phyloP scores from a whole-genome alignment of 2,797 vertebrate species.

The Adrianichthys oophorus region DNA sequence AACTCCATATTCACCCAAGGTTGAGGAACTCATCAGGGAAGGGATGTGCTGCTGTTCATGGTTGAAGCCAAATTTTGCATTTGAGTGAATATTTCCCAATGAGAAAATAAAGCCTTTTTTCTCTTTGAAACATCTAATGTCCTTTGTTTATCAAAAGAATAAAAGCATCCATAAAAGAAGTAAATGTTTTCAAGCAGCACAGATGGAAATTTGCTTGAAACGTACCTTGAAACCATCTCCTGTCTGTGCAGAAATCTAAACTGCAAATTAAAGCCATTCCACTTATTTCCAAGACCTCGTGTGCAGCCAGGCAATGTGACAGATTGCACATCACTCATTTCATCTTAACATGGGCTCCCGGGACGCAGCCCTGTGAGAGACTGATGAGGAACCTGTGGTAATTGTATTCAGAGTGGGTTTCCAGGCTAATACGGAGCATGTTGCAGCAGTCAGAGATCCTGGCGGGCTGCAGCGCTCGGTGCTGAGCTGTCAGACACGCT shows the following conservation, averaged over 20 bases:
- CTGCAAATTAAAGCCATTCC: slow-evolving; percentile 55
- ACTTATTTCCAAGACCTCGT: slow-evolving; percentile 47
- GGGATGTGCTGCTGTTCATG: slow-evolving; percentile 43
- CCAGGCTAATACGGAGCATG: slow-evolving; percentile 67
- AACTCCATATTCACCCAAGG: slow-evolving; percentile 21
- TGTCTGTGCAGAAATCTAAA: slow-evolving; percentile 35
- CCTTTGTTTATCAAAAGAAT: too few species aligned
- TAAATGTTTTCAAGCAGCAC: slow-evolving; percentile 27
- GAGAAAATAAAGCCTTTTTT: too few species aligned
- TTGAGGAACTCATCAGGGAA: slow-evolving; percentile 45
- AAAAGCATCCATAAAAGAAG: neutral
- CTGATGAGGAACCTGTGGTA: slow-evolving; percentile 61
- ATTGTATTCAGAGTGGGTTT: slow-evolving; percentile 63
- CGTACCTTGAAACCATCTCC: slow-evolving; percentile 35
- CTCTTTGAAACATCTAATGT: too few species aligned
- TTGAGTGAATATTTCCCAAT: too few species aligned
- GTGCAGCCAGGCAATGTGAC: slow-evolving; percentile 48
- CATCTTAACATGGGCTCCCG: slow-evolving; percentile 61
- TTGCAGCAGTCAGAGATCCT: slow-evolving; percentile 62
- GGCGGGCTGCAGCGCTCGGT: slow-evolving; percentile 49
- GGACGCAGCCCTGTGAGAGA: slow-evolving; percentile 56
- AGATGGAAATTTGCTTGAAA: slow-evolving; percentile 16
- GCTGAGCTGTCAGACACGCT: slow-evolving; percentile 67
- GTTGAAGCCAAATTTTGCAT: slow-evolving; percentile 28
- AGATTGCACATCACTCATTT: slow-evolving; percentile 63